Evolutionary conservation across 2,113 vertebrate genomes (phyloP).

Genomic region (Thomomys bottae): DNA sequence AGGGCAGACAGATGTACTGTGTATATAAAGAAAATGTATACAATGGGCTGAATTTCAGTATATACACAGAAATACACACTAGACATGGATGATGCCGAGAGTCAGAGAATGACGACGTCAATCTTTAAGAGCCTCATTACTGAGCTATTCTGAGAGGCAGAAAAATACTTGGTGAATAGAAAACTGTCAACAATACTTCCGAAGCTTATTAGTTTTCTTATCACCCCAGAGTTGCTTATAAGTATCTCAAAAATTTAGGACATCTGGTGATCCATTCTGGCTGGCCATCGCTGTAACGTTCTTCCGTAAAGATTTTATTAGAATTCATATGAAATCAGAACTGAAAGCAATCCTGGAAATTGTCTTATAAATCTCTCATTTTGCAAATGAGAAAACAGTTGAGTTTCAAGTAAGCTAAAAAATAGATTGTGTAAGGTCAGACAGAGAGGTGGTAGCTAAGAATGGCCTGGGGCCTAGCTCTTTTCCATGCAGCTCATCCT

Average conservation of each 20-base stretch:
- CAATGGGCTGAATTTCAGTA: background rate
- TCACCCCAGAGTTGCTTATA: background rate
- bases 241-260: background rate
- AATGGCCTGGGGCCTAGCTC: background rate
- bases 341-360: background rate
- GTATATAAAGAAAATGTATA: constrained; percentile 32
- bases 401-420: constrained; percentile 38
- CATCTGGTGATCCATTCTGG: background rate
- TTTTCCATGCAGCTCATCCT: background rate
- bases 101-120: background rate
- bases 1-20: constrained; percentile 6
- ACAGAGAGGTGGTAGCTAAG: background rate
- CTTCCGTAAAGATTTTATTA: background rate
- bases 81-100: background rate
- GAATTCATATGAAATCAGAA: constrained; percentile 29
- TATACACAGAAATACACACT: constrained; percentile 20
- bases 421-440: background rate
- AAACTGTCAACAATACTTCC: constrained; percentile 16
- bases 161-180: constrained; percentile 9
- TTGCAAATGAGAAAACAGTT: constrained; percentile 48
- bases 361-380: constrained; percentile 4
- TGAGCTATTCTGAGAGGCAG: background rate
- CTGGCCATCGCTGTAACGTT: background rate
- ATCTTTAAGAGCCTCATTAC: background rate
- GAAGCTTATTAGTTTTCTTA: constrained; percentile 21